Conservation (phyloP, 2,888 invertebrate genomes). For the Anagyrus pseudococci region DNA sequence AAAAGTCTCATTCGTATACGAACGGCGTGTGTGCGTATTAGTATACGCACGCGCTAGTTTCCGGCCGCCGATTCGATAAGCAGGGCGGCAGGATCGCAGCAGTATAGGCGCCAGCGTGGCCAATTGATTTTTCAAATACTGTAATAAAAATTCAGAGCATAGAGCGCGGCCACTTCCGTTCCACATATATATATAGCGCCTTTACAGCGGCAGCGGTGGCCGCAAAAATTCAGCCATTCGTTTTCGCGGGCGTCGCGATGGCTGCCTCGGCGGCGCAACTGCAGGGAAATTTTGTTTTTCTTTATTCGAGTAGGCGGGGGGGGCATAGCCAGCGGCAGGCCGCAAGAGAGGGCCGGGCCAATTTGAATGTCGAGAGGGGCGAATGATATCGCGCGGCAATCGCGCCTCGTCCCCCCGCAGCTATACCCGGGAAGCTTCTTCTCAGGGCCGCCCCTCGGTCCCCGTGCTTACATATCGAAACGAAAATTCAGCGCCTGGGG, state of each 20-base stretch:
- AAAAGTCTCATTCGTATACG: too few species aligned
- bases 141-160: slow-evolving; percentile 32
- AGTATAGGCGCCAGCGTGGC: not conserved
- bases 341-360: not conserved
- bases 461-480: slow-evolving; percentile 7
- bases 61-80: too few species aligned
- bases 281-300: slow-evolving; percentile 27
- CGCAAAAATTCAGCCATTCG: slow-evolving; percentile 22
- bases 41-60: too few species aligned
- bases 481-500: slow-evolving; percentile 28
- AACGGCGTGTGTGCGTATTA: too few species aligned
- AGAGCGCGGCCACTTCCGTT: slow-evolving; percentile 23
- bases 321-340: too few species aligned
- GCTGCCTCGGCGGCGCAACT: not conserved
- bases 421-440: not conserved
- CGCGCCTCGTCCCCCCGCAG: not conserved
- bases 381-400: slow-evolving; percentile 22
- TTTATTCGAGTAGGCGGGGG: not conserved
- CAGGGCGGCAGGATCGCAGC: not conserved
- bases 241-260: slow-evolving; percentile 15
- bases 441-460: not conserved
- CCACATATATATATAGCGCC: not conserved
- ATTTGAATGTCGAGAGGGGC: slow-evolving; percentile 33
- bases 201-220: not conserved
- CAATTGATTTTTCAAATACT: slow-evolving; percentile 32